Percentiles rank a stretch among this genome's conserved stretches.
Evolutionary conservation across 2,797 vertebrate species (phyloP).

Genomic region (Danio tinwini): DNA sequence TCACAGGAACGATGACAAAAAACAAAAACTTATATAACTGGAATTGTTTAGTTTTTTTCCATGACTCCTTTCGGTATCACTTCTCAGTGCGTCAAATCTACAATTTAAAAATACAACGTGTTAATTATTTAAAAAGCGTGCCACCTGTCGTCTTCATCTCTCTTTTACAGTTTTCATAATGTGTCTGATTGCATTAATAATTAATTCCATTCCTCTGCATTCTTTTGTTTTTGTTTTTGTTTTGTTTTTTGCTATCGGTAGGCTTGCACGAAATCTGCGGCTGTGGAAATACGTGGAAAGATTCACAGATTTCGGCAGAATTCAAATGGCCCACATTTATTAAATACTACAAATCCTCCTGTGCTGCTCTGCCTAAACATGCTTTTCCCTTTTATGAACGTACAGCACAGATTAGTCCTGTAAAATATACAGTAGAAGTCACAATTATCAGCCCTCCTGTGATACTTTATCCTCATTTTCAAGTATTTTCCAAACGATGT

Average conservation of each 20-base stretch:
- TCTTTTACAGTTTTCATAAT: slow-evolving; percentile 7
- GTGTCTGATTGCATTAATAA: slow-evolving; percentile 18
- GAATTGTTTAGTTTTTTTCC: no score
- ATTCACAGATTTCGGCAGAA: slow-evolving; percentile 11
- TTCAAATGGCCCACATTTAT: not conserved
- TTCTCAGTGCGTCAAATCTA: not conserved
- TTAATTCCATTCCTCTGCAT: slow-evolving; percentile 22
- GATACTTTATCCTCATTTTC: no score
- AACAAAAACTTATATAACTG: no score
- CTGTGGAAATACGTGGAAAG: not conserved
- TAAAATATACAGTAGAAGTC: no score
- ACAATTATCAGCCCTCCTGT: no score
- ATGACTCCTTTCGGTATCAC: not conserved
- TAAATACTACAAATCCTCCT: slow-evolving; percentile 1
- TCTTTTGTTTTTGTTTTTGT: slow-evolving; percentile 8
- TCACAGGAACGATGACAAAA: not conserved
- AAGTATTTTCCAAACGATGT: no score
- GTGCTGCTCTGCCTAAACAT: not conserved
- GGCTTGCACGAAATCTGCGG: not conserved
- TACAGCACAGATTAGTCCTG: no score
- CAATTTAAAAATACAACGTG: not conserved
- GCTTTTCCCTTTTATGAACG: no score
- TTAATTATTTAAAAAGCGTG: slow-evolving; percentile 24
- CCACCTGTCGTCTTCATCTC: not conserved
- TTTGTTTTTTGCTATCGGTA: not conserved